Conservation (phyloP, 2,888 invertebrate genomes). For the Pantelozetes paolii region DNA sequence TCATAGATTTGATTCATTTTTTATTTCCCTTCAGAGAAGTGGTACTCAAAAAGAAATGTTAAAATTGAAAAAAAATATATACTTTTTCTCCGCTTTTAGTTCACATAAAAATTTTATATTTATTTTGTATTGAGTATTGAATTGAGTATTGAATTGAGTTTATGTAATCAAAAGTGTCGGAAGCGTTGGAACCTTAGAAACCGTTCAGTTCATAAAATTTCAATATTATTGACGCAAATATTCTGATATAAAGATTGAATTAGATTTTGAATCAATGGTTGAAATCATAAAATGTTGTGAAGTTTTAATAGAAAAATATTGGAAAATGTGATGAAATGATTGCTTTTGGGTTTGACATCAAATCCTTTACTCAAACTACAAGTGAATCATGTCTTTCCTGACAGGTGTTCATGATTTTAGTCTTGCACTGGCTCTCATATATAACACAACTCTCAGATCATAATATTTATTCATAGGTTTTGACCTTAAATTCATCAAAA, state of each 20-base stretch:
- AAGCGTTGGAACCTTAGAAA: no score
- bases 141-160: not conserved
- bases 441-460: no score
- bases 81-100: no score
- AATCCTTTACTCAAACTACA: no score
- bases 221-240: not conserved
- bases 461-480: no score
- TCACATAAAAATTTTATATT: not conserved
- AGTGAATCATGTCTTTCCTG: no score
- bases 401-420: no score
- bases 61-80: no score
- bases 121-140: not conserved
- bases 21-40: conserved; percentile 19
- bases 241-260: not conserved
- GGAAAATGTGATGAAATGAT: not conserved
- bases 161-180: not conserved
- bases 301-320: not conserved
- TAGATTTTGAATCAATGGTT: not conserved
- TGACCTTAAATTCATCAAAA: no score
- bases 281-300: not conserved
- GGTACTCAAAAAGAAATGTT: not conserved
- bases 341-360: not conserved
- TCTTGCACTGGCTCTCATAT: no score
- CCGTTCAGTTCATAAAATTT: not conserved
- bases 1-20: not conserved